Conservation (phyloP, 1,140 invertebrate genomes). For the Eurytemora carolleeae region DNA sequence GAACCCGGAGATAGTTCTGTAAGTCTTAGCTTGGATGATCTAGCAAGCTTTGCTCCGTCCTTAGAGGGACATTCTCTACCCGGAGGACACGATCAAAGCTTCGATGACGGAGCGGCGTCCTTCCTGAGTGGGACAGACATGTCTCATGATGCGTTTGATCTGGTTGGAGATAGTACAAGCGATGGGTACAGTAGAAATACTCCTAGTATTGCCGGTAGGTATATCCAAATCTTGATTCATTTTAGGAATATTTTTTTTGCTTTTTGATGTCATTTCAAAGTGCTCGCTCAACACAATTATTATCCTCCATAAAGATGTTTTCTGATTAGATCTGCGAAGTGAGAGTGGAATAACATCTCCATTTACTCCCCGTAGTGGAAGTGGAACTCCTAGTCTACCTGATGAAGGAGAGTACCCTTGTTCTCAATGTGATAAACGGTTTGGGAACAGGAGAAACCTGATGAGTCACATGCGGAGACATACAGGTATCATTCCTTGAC, state of each 20-base stretch:
- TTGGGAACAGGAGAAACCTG: constrained; percentile 14
- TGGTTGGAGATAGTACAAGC: not conserved
- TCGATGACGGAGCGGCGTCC: not conserved
- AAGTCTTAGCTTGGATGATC: constrained; percentile 4
- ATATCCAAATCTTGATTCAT: no score
- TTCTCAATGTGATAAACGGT: constrained; percentile 12
- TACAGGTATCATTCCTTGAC: no score
- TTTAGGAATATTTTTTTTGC: not conserved
- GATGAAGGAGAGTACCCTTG: constrained; percentile 15
- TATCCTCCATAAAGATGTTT: no score
- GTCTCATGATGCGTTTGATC: not conserved
- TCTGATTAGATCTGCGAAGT: not conserved
- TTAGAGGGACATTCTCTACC: not conserved
- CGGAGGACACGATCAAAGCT: not conserved
- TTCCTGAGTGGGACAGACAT: not conserved
- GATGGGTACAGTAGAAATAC: not conserved
- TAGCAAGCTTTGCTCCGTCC: constrained; percentile 5
- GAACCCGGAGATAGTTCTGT: constrained; percentile 1
- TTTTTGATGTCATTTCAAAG: not conserved
- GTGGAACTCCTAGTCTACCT: constrained; percentile 6
- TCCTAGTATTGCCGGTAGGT: not conserved
- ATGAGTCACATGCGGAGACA: constrained; percentile 13
- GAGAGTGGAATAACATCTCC: not conserved
- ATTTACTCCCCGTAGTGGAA: constrained; percentile 6
- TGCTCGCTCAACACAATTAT: no score